Conservation (phyloP, 2,888 invertebrate genomes). For the Spilosoma lubricipeda region DNA sequence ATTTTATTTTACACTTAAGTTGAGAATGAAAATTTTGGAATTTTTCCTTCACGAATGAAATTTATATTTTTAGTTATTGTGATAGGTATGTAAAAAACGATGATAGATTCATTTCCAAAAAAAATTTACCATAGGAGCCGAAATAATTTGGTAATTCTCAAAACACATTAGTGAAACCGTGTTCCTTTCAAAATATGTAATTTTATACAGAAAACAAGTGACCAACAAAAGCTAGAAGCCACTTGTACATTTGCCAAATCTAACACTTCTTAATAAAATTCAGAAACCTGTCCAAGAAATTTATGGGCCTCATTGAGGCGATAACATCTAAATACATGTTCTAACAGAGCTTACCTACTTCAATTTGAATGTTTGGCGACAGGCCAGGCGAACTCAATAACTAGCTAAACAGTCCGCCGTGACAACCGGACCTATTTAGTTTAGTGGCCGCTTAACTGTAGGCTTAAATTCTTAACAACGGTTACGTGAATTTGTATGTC, state of each 20-base stretch:
- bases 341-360: slow-evolving; percentile 52
- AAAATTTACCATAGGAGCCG: not conserved
- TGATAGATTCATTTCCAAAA: too few species aligned
- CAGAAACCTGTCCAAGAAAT: slow-evolving; percentile 32
- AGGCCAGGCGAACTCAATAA: slow-evolving; percentile 59
- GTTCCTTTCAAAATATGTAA: not conserved
- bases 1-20: not conserved
- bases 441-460: slow-evolving; percentile 25
- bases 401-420: slow-evolving; percentile 56
- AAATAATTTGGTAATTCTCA: too few species aligned
- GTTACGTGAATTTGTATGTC: not conserved
- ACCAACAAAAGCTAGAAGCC: not conserved
- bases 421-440: slow-evolving; percentile 46
- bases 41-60: not conserved
- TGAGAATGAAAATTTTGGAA: not conserved
- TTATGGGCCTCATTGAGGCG: slow-evolving; percentile 33
- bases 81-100: too few species aligned
- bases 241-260: slow-evolving; percentile 27
- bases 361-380: slow-evolving; percentile 67
- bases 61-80: too few species aligned
- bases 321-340: slow-evolving; percentile 50
- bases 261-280: slow-evolving; percentile 25
- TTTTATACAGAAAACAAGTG: not conserved
- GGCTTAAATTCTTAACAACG: not conserved
- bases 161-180: not conserved